Conservation (phyloP, 2,888 invertebrate species). For the Drosophila subsilvestris region DNA sequence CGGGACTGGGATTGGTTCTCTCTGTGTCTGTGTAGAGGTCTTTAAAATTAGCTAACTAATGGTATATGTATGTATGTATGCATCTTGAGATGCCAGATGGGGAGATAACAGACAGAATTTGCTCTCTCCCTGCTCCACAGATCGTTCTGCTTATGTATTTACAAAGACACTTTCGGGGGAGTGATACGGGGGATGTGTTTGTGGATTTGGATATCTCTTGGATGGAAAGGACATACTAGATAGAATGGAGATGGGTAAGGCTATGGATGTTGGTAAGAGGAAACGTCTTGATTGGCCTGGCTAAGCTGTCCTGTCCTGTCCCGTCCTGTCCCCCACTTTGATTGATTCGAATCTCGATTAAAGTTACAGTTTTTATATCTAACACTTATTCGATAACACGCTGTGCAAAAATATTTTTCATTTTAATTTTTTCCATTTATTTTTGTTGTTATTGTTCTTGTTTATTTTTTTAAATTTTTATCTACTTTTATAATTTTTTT, state of each 20-base stretch:
- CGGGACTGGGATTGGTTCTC: not conserved
- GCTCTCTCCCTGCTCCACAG: not conserved
- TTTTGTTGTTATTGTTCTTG: too few species aligned
- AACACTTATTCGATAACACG: slow-evolving; percentile 76
- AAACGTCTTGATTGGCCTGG: not conserved
- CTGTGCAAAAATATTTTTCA: slow-evolving; percentile 72
- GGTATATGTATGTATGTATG: slow-evolving; percentile 6
- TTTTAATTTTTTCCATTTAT: slow-evolving; percentile 3
- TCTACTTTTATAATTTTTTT: slow-evolving; percentile 15
- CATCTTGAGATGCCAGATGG: slow-evolving; percentile 17
- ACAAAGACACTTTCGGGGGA: slow-evolving; percentile 33
- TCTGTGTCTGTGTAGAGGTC: slow-evolving; percentile 27
- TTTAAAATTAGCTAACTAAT: slow-evolving; percentile 55
- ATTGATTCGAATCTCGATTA: slow-evolving; percentile 50
- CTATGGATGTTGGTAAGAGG: not conserved
- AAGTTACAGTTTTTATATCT: slow-evolving; percentile 64
- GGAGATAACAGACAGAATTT: not conserved
- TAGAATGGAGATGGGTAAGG: not conserved
- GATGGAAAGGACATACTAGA: not conserved
- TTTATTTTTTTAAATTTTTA: slow-evolving; percentile 8
- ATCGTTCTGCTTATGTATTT: slow-evolving; percentile 30
- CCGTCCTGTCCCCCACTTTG: slow-evolving; percentile 8
- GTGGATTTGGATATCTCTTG: not conserved
- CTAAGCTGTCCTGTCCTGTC: too few species aligned
- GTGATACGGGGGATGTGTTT: slow-evolving; percentile 8